Evolutionary conservation across 2,113 vertebrate genomes (phyloP).

Genomic region (Perca schrenkii): DNA sequence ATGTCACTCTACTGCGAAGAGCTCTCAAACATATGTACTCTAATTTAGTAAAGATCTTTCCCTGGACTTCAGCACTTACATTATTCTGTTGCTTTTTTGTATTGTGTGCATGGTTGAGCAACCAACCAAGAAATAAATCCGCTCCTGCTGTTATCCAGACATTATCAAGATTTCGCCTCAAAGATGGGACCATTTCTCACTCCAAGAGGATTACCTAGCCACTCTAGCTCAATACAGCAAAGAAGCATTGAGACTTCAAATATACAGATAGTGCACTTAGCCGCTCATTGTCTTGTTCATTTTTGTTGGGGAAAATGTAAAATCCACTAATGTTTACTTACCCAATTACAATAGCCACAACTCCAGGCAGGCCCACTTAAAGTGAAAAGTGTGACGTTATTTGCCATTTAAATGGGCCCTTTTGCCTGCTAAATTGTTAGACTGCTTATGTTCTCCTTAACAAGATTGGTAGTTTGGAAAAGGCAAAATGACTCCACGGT

Average conservation of each 20-base stretch:
- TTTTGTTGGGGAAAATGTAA: conserved; percentile 43
- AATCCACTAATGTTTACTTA: conserved; percentile 60
- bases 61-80: conserved; percentile 1
- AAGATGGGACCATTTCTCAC: conserved; percentile 42
- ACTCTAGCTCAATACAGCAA: conserved; percentile 15
- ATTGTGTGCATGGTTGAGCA: conserved; percentile 19
- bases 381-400: conserved; percentile 66
- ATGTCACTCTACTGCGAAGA: conserved; percentile 1
- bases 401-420: conserved; percentile 65
- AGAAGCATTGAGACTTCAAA: conserved; percentile 26
- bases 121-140: conserved; percentile 1
- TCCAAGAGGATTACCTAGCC: conserved; percentile 31
- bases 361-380: conserved; percentile 49
- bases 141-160: conserved; percentile 17
- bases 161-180: conserved; percentile 46
- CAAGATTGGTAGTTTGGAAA: conserved; percentile 57
- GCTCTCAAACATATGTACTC: conserved; percentile 27
- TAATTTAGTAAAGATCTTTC: conserved; percentile 17
- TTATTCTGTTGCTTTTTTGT: conserved; percentile 1
- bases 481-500: conserved; percentile 51
- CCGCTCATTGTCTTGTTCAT: conserved; percentile 12
- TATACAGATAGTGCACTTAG: conserved; percentile 28
- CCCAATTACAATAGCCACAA: conserved; percentile 58
- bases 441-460: conserved; percentile 66
- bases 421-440: conserved; percentile 60